phyloP scores from a whole-genome alignment of 2,888 invertebrate species.

The Molorchus minor region DNA sequence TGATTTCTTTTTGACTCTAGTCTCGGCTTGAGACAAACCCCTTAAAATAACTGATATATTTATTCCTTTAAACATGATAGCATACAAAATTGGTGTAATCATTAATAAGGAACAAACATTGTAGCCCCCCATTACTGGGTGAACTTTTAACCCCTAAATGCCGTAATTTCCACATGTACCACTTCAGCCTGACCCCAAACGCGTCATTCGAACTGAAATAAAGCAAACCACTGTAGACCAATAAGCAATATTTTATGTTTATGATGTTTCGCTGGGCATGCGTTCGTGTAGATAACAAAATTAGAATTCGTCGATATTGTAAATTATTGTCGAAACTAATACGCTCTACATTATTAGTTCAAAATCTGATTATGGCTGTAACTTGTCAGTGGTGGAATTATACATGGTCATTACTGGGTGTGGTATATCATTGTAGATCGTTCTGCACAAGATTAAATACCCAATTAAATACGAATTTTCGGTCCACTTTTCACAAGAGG shows the following conservation, averaged over 20 bases:
- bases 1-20: no score
- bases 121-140: no score
- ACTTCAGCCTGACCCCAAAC: not conserved
- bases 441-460: no score
- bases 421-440: not conserved
- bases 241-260: conserved; percentile 33
- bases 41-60: no score
- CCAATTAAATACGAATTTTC: no score
- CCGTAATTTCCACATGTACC: not conserved
- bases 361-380: conserved; percentile 13
- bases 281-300: conserved; percentile 35
- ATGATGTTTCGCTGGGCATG: conserved; percentile 35
- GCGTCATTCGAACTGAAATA: conserved; percentile 7
- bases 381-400: not conserved
- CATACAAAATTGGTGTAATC: no score
- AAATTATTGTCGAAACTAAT: conserved; percentile 35
- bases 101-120: no score
- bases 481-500: no score
- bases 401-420: not conserved
- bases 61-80: no score
- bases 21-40: no score
- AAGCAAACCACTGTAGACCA: conserved; percentile 23
- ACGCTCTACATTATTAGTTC: conserved; percentile 28
- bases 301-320: conserved; percentile 35
- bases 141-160: no score